Evolutionary conservation across 2,797 vertebrate genomes (phyloP).

Genomic region (Tachyglossus aculeatus): DNA sequence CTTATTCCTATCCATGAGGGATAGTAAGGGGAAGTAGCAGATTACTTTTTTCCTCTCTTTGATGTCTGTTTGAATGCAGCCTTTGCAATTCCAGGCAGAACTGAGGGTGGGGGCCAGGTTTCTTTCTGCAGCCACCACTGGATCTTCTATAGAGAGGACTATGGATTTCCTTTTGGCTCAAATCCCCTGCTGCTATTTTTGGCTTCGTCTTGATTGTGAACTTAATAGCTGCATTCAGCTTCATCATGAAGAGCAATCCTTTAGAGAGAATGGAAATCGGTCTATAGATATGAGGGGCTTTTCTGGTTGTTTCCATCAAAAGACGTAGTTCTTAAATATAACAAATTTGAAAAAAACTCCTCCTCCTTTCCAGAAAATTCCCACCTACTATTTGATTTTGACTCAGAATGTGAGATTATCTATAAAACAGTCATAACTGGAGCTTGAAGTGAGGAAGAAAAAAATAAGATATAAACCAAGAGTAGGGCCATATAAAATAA

Average conservation of each 20-base stretch:
- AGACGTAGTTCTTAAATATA: neutral
- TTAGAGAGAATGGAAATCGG: neutral
- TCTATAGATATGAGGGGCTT: neutral
- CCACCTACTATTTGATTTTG: too few species aligned
- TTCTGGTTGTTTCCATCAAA: neutral
- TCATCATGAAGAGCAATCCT: neutral
- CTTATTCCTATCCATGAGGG: neutral
- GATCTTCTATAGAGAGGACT: neutral
- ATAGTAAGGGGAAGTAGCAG: neutral
- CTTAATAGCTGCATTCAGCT: neutral
- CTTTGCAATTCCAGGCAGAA: neutral
- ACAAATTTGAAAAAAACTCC: too few species aligned
- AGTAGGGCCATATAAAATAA: too few species aligned
- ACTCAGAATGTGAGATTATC: too few species aligned
- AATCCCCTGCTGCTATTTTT: neutral
- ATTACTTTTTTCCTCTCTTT: neutral
- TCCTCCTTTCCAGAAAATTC: too few species aligned
- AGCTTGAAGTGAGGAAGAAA: too few species aligned
- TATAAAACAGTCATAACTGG: too few species aligned
- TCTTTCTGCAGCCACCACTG: neutral
- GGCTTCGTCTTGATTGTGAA: neutral
- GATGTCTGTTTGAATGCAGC: neutral
- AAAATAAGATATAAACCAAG: too few species aligned
- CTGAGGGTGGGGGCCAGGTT: neutral
- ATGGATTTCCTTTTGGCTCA: neutral